These are phyloP conservation scores for Aptenodytes patagonicus DNA, from an alignment of 2,113 vertebrate species.

Conservation along the genomic window DNA sequence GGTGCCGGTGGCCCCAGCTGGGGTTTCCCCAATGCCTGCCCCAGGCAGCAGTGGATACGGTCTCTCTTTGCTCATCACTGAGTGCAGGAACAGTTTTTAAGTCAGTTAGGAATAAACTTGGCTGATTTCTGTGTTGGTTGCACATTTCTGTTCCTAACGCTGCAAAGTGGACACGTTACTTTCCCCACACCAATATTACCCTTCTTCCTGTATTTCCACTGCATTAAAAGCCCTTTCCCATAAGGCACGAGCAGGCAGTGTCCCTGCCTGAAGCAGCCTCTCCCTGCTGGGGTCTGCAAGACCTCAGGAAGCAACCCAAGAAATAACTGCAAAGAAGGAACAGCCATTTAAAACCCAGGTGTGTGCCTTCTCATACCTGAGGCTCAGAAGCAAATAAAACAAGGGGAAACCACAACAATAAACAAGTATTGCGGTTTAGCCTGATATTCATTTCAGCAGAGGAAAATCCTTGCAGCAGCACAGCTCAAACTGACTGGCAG, in stretches of 20 bases:
- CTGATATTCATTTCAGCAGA: fast-evolving
- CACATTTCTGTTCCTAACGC: background rate
- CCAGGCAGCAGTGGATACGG: fast-evolving
- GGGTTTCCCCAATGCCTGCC: background rate
- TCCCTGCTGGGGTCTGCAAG: background rate
- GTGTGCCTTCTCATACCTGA: background rate
- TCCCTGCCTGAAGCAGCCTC: background rate
- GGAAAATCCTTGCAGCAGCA: background rate
- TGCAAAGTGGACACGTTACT: fast-evolving
- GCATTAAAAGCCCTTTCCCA: background rate
- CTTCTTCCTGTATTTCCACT: background rate
- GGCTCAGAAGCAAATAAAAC: background rate
- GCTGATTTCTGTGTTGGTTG: background rate
- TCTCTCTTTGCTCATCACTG: background rate
- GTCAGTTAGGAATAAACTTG: background rate
- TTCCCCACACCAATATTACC: background rate
- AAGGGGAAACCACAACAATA: background rate
- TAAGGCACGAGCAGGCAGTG: background rate
- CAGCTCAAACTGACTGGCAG: background rate
- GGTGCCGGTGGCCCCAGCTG: background rate
- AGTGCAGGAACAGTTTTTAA: background rate
- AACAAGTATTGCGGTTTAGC: background rate
- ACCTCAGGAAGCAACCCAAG: background rate
- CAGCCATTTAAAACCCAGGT: background rate
- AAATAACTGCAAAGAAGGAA: background rate